Percentiles rank a stretch among this genome's conserved stretches.
Conservation (phyloP, 2,797 vertebrate species). For the Crypturellus tataupa region DNA sequence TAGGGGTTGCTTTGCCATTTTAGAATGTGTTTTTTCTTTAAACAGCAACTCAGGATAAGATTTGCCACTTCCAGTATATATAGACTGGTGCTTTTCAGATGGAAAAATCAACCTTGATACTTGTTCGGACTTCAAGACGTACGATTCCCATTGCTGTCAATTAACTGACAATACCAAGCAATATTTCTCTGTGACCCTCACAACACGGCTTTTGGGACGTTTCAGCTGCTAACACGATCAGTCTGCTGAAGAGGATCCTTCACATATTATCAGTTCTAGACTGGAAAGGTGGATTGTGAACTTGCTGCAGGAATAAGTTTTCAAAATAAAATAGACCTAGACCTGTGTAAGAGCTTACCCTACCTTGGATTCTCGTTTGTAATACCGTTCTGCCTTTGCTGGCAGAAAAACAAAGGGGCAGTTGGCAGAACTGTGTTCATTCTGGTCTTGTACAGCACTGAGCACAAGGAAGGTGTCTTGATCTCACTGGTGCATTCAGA, state of each 20-base stretch:
- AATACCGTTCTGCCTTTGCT: neutral
- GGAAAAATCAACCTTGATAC: slow-evolving; percentile 68
- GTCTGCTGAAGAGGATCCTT: neutral
- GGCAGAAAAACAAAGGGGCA: neutral
- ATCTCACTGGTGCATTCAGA: neutral
- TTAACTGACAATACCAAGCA: slow-evolving; percentile 4
- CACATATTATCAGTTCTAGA: neutral
- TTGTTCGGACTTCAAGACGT: slow-evolving; percentile 30
- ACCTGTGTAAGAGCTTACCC: neutral
- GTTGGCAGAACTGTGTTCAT: neutral
- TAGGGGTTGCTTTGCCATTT: neutral
- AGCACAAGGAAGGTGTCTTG: neutral
- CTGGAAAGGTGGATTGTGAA: neutral
- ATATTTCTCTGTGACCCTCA: slow-evolving; percentile 11
- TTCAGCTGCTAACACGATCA: neutral
- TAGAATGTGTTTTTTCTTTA: slow-evolving; percentile 43
- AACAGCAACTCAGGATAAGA: slow-evolving; percentile 3
- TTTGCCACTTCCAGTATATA: slow-evolving; percentile 14
- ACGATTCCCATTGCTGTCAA: slow-evolving; percentile 54
- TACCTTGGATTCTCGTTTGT: neutral
- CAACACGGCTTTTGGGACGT: slow-evolving; percentile 5
- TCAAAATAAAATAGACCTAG: neutral
- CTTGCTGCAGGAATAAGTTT: neutral
- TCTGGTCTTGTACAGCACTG: neutral
- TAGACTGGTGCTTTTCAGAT: slow-evolving; percentile 8